A percentile compares a stretch with the other conserved stretches of the same genome.
phyloP scores from a whole-genome alignment of 2,797 vertebrate genomes.

The Mormyrops attenuatus region DNA sequence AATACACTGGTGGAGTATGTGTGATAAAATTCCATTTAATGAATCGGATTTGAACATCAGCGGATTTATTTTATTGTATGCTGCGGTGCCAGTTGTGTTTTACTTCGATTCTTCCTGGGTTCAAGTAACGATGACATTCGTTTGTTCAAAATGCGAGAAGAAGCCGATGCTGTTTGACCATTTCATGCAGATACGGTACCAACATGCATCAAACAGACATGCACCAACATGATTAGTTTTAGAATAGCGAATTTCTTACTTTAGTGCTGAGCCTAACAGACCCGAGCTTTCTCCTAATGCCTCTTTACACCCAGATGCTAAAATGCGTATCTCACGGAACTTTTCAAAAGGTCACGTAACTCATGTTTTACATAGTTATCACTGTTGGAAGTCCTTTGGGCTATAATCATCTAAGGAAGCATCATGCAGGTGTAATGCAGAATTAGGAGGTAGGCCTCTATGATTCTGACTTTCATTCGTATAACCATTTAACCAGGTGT shows the following conservation, averaged over 20 bases:
- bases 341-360: neutral
- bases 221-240: neutral
- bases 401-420: neutral
- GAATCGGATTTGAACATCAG: neutral
- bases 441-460: neutral
- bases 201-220: neutral
- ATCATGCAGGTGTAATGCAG: neutral
- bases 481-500: neutral
- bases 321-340: neutral
- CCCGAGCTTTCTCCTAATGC: neutral
- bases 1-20: neutral
- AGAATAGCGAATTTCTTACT: neutral
- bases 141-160: neutral
- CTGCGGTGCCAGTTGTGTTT: neutral
- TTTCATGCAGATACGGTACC: neutral
- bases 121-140: neutral
- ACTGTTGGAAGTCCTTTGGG: neutral
- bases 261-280: neutral
- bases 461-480: neutral
- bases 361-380: neutral
- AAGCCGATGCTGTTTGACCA: neutral
- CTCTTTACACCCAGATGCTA: neutral
- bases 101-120: neutral
- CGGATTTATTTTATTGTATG: neutral
- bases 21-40: neutral